Percentiles rank a stretch among this genome's conserved stretches.
Evolutionary conservation across 2,888 invertebrate genomes (phyloP).

Genomic region (Osedax fenrisi): DNA sequence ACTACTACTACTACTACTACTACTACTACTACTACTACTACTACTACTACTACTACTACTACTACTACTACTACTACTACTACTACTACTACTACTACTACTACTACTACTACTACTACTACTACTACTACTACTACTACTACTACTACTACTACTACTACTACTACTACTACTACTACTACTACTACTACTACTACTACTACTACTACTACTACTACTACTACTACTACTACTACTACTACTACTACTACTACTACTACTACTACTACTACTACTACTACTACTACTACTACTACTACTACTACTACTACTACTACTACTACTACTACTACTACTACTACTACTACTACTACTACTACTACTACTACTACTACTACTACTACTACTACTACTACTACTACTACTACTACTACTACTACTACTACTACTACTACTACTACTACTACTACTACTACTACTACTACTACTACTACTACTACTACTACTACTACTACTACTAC

Average conservation of each 20-base stretch:
- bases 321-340: not conserved
- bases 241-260: not conserved
- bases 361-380: not conserved
- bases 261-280: not conserved
- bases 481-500: not conserved
- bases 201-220: not conserved
- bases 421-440: not conserved
- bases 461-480: not conserved
- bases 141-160: not conserved
- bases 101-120: not conserved
- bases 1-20: not conserved
- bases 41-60: not conserved
- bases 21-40: not conserved
- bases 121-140: not conserved
- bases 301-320: not conserved
- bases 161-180: not conserved
- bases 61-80: not conserved
- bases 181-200: not conserved
- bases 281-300: not conserved
- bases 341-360: not conserved
- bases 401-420: not conserved
- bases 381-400: not conserved
- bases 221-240: not conserved
- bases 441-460: not conserved
- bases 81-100: not conserved